Evolutionary conservation across 2,888 invertebrate genomes (phyloP), one percentile per base, ranked within the genome.

Genomic region (Gymnocheta viridis): DNA sequence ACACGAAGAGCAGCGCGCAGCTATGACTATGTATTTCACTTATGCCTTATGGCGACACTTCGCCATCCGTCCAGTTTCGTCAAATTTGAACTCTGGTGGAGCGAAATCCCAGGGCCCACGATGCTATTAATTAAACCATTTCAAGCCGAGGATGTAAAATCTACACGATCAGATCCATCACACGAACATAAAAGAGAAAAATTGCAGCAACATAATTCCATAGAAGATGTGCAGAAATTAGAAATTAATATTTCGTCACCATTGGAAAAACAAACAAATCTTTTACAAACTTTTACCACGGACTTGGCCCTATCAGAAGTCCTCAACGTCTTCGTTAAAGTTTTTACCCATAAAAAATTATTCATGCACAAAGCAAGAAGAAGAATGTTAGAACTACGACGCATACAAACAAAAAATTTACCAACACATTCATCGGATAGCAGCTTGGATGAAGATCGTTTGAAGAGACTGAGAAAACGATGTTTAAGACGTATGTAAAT

Each of bases 401-500:
- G 69, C 7, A 19, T 38, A 17, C 10, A 69, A 41, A 4, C 9
- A 0, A 19, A 38, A n/a, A 49, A 58, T 4, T 22, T 38, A 12
- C 29, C 67, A 22, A 17, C 7, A 51, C n/a, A 51, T 2, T 62
- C 60, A 2, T 78, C 69, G 1, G 69, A 60, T 14, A 60, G 69
- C 22, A 77, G 77, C 6, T 1, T 62, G 0, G 60, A 69, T 17
- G 69, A 29, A 5, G 22, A 1, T 2, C 29, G 9, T 0, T 17
- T n/a, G 7, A 2, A 27, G 7, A 51, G 5, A 12, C 9, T 19
- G 2, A 51, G 10, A 12, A 14, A 19, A 6, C 32, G 49, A 0
- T 69, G 10, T 38, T 29, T 49, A 7, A 78, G 5, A 54, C 47
- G n/a, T n/a, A n/a, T n/a, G 49, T 27, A 78, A 60, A 60, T 47